Base-by-base conservation (phyloP, 2,113 vertebrate species). In the Barbus barbus region DNA sequence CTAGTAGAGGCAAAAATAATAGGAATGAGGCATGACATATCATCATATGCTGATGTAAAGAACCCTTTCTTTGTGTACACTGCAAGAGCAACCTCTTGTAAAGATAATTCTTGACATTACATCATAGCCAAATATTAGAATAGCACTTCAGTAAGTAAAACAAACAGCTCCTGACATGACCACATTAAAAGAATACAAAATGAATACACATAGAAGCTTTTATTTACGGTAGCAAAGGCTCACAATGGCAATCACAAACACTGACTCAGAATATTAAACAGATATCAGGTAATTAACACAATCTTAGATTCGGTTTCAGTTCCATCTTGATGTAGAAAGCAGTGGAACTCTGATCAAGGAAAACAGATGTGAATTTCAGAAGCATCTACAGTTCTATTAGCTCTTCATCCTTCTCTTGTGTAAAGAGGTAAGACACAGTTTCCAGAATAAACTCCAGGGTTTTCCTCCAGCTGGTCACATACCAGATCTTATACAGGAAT, bases 401-500 rank as follows among this genome's bases (percentile, higher is more conserved):
- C 69, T 93, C 86, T 86, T 94, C 93, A 5, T 91, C 83, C 33
- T 86, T 87, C 9, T 93, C 92, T 81, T 92, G 91, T 0, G 81
- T 87, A 51, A 93, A 89, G 16, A 95, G 48, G 81, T 63, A 89
- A 18, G 78, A 76, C 26, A 89, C 36, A 0, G 26, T 76, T n/a
- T 93, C 88, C 7, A 79, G 48, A 44, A 91, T 44, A 76, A 89
- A 92, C 38, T 81, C 84, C 44, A 22, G 44, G 38, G 92, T 85
- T 83, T 88, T 92, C 20, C 76, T 89, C 67, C 88, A 4, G 11
- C 90, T 90, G 24, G 86, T 91, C 86, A 95, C 74, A 18, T 92
- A 93, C 92, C 92, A 94, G 3, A 93, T 26, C 87, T 94, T 94
- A 88, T 92, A 94, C 16, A 5, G 3, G 33, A 53, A 77, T n/a